Percentiles rank a stretch among this genome's conserved stretches.
These are phyloP conservation scores for Drosophila takahashii DNA, from an alignment of 1,140 invertebrate species.

Conservation along the genomic window DNA sequence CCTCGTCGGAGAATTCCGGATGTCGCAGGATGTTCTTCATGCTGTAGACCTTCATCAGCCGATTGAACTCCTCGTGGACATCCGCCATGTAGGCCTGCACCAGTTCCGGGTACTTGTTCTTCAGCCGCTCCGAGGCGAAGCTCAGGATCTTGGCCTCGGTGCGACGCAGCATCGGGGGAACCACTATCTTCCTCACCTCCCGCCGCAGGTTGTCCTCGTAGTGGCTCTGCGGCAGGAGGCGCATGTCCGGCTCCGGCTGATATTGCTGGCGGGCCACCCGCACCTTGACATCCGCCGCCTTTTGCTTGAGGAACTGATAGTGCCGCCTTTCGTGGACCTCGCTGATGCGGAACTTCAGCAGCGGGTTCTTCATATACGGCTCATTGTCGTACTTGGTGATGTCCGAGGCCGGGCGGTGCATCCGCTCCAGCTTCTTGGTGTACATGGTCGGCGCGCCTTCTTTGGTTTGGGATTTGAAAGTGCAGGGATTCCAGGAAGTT, in stretches of 20 bases:
- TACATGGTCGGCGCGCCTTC: slow-evolving; percentile 53
- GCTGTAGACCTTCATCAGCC: slow-evolving; percentile 80
- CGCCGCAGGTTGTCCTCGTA: slow-evolving; percentile 78
- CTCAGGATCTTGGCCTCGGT: slow-evolving; percentile 79
- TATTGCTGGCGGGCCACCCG: slow-evolving; percentile 56
- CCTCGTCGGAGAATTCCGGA: slow-evolving; percentile 68
- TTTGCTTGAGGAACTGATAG: slow-evolving; percentile 72
- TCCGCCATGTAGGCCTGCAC: slow-evolving; percentile 79
- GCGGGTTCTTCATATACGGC: slow-evolving; percentile 80
- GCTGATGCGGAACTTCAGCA: slow-evolving; percentile 73
- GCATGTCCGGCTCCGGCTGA: slow-evolving; percentile 62
- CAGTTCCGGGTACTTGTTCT: slow-evolving; percentile 70
- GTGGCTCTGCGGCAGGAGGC: slow-evolving; percentile 59
- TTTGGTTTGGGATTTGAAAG: not conserved
- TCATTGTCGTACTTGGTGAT: slow-evolving; percentile 82
- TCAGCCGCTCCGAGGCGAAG: slow-evolving; percentile 68
- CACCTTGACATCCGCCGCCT: slow-evolving; percentile 75
- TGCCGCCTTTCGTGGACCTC: slow-evolving; percentile 76
- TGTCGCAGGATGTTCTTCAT: slow-evolving; percentile 79
- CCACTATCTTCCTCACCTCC: slow-evolving; percentile 74
- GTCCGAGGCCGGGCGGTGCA: slow-evolving; percentile 75
- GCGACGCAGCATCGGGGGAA: slow-evolving; percentile 76
- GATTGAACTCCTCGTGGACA: slow-evolving; percentile 77
- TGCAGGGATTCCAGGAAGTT: not conserved
- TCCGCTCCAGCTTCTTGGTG: slow-evolving; percentile 65